Conservation (phyloP, 2,113 vertebrate genomes). For the Platichthys stellatus region DNA sequence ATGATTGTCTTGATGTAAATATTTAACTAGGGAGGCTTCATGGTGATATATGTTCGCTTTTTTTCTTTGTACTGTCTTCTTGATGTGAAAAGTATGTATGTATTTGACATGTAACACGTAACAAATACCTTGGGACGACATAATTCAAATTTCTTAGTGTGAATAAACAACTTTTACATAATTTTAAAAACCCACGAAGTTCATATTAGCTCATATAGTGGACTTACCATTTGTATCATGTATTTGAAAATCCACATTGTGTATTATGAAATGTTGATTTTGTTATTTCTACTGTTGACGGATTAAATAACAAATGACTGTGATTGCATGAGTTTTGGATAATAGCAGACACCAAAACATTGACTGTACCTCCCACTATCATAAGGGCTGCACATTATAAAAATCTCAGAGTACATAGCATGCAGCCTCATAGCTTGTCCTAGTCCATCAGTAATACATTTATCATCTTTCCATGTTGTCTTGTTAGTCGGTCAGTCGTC, state of each 20-base stretch:
- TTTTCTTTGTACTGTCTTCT: too few relatives aligned
- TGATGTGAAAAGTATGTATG: too few relatives aligned
- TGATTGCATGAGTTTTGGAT: background rate
- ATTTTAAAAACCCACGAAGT: too few relatives aligned
- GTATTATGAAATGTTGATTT: background rate
- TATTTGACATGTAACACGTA: too few relatives aligned
- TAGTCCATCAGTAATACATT: background rate
- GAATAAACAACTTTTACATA: too few relatives aligned
- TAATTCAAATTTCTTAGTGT: too few relatives aligned
- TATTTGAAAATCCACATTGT: background rate
- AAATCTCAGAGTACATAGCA: background rate
- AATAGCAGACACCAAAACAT: too few relatives aligned
- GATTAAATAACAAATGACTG: background rate
- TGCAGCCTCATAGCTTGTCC: background rate
- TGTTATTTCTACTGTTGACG: background rate
- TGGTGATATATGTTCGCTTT: too few relatives aligned
- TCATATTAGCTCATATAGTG: background rate
- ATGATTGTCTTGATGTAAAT: too few relatives aligned
- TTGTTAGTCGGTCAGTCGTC: constrained; percentile 6
- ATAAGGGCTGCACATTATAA: background rate
- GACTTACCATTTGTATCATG: background rate
- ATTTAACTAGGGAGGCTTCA: too few relatives aligned
- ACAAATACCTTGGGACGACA: too few relatives aligned
- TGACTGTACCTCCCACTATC: too few relatives aligned
- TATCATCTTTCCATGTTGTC: constrained; percentile 18